Evolutionary conservation across 2,113 vertebrate species (phyloP).

Genomic region (Bettongia penicillata): DNA sequence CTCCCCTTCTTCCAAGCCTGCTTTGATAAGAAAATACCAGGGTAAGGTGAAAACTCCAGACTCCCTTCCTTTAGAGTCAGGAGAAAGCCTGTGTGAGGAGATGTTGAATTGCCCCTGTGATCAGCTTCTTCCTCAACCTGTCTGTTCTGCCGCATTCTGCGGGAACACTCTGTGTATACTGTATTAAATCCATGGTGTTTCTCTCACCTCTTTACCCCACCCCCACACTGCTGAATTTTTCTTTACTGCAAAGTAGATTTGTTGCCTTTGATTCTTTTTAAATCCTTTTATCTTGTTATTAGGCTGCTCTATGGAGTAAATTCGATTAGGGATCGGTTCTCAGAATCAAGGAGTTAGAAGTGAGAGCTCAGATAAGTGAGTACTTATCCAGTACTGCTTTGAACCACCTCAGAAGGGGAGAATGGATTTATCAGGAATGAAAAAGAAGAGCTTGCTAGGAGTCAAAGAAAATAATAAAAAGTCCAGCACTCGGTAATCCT

Average conservation of each 20-base stretch:
- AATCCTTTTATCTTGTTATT: slow-evolving; percentile 81
- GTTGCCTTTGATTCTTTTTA: slow-evolving; percentile 72
- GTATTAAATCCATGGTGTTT: background rate
- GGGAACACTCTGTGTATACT: background rate
- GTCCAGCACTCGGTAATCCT: slow-evolving; percentile 81
- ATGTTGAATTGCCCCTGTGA: background rate
- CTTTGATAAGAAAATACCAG: slow-evolving; percentile 7
- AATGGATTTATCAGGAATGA: slow-evolving; percentile 84
- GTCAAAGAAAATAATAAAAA: slow-evolving; percentile 83
- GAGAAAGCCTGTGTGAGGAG: background rate
- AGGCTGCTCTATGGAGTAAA: slow-evolving; percentile 81
- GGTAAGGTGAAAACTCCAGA: background rate
- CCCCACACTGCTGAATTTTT: background rate
- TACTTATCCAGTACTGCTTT: slow-evolving; percentile 75
- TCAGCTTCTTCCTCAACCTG: background rate
- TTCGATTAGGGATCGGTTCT: slow-evolving; percentile 82
- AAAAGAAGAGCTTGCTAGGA: slow-evolving; percentile 85
- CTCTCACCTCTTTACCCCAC: background rate
- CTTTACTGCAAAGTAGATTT: slow-evolving; percentile 60
- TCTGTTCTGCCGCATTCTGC: background rate
- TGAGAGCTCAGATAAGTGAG: slow-evolving; percentile 82
- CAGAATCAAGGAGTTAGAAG: slow-evolving; percentile 77
- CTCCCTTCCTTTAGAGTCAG: background rate
- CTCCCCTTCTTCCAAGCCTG: background rate
- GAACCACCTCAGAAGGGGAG: slow-evolving; percentile 78